Conservation (phyloP, 1,140 invertebrate species). For the Pogonomyrmex barbatus region DNA sequence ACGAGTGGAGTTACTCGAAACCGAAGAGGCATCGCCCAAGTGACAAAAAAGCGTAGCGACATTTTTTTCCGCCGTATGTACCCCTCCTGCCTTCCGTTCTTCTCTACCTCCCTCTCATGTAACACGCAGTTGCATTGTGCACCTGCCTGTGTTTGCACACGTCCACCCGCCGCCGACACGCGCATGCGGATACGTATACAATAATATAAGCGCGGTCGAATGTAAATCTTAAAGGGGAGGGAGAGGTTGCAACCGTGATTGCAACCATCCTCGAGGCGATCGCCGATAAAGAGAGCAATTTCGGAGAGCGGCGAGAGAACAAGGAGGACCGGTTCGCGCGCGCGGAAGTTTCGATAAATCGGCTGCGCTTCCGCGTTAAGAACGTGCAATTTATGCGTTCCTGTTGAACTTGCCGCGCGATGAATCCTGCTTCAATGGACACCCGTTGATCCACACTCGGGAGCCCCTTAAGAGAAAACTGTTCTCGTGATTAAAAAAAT, state of each 20-base stretch:
- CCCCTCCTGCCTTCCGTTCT: conserved; percentile 4
- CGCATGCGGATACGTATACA: conserved; percentile 35
- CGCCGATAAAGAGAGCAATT: conserved; percentile 44
- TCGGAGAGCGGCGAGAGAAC: background rate
- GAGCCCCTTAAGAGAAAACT: conserved; percentile 8
- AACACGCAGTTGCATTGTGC: conserved; percentile 54
- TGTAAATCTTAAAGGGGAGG: conserved; percentile 24
- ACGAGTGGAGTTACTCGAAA: conserved; percentile 49
- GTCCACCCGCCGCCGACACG: conserved; percentile 38
- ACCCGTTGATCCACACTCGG: conserved; percentile 18
- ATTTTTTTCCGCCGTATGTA: conserved; percentile 63
- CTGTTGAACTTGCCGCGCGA: conserved; percentile 1
- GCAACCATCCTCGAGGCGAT: conserved; percentile 32
- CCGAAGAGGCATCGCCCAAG: conserved; percentile 74
- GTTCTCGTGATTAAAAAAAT: conserved; percentile 23
- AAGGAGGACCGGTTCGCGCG: conserved; percentile 25
- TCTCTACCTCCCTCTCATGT: conserved; percentile 17
- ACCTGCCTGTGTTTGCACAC: conserved; percentile 65
- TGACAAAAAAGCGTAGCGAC: conserved; percentile 75
- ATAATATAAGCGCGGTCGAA: conserved; percentile 38
- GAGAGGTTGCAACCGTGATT: conserved; percentile 34
- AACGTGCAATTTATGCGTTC: conserved; percentile 43
- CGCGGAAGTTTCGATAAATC: conserved; percentile 66
- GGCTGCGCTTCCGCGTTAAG: conserved; percentile 55
- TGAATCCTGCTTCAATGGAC: conserved; percentile 24